Evolutionary conservation across 2,888 invertebrate genomes (phyloP).

Genomic region (Rhagium mordax): DNA sequence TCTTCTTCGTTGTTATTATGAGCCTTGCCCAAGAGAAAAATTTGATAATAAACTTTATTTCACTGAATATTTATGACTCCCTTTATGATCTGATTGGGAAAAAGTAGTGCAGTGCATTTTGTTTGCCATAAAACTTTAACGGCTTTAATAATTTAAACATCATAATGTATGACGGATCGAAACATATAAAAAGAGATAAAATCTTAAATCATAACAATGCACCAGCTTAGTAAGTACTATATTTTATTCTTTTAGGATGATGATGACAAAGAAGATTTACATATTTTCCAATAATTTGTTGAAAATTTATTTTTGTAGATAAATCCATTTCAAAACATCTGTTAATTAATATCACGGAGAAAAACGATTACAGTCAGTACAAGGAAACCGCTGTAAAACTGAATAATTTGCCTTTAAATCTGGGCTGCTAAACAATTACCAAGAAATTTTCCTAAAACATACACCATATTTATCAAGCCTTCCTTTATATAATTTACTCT

Average conservation of each 20-base stretch:
- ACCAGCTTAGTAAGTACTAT: neutral
- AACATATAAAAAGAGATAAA: neutral
- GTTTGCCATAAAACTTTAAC: neutral
- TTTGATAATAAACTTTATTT: slow-evolving; percentile 39
- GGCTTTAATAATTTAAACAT: neutral
- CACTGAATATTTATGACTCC: slow-evolving; percentile 35
- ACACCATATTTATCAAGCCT: no score
- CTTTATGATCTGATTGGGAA: slow-evolving; percentile 33
- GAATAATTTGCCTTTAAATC: no score
- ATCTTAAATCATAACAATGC: neutral
- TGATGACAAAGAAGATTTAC: no score
- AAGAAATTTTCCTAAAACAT: no score
- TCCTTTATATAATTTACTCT: no score
- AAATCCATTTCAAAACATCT: no score
- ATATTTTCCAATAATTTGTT: no score
- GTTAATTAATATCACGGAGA: no score
- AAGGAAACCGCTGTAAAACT: no score
- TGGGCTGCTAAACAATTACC: no score
- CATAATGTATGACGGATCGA: neutral
- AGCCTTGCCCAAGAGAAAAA: slow-evolving; percentile 31
- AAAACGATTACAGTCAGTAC: no score
- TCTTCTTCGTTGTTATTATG: neutral
- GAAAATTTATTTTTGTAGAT: no score
- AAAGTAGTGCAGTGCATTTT: neutral
- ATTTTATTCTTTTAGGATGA: neutral